Evolutionary conservation across 2,797 vertebrate genomes (phyloP).

Genomic region (Kryptolebias ocellatus): DNA sequence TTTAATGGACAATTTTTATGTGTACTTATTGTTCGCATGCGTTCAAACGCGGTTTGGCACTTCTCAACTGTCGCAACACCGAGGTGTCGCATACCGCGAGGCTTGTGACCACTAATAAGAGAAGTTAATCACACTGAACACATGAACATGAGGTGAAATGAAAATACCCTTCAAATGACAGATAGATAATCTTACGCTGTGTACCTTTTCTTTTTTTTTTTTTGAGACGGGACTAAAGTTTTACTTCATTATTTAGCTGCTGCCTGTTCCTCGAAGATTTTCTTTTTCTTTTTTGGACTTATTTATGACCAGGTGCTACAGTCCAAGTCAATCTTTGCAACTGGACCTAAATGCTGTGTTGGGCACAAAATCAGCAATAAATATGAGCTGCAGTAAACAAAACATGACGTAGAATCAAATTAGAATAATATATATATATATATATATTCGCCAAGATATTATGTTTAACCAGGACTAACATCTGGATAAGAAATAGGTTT

Average conservation of each 20-base stretch:
- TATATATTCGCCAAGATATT: too few species aligned
- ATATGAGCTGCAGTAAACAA: too few species aligned
- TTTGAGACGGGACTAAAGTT: not conserved
- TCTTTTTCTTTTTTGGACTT: not conserved
- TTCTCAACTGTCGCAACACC: conserved; percentile 22
- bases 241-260: not conserved
- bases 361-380: too few species aligned
- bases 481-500: too few species aligned
- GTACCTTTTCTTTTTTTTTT: not conserved
- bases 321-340: too few species aligned
- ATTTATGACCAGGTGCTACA: too few species aligned
- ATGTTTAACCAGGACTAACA: too few species aligned
- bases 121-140: conserved; percentile 47
- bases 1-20: conserved; percentile 10
- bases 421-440: too few species aligned
- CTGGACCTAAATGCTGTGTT: too few species aligned
- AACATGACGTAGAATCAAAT: too few species aligned
- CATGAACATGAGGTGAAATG: conserved; percentile 28
- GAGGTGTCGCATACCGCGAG: conserved; percentile 8
- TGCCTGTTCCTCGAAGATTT: not conserved
- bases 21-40: not conserved
- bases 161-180: not conserved
- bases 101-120: conserved; percentile 33
- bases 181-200: not conserved
- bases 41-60: conserved; percentile 45